Evolutionary conservation across 92 coral and sea anemone genomes (phyloP).

Genomic region (Heliopora coerulea): DNA sequence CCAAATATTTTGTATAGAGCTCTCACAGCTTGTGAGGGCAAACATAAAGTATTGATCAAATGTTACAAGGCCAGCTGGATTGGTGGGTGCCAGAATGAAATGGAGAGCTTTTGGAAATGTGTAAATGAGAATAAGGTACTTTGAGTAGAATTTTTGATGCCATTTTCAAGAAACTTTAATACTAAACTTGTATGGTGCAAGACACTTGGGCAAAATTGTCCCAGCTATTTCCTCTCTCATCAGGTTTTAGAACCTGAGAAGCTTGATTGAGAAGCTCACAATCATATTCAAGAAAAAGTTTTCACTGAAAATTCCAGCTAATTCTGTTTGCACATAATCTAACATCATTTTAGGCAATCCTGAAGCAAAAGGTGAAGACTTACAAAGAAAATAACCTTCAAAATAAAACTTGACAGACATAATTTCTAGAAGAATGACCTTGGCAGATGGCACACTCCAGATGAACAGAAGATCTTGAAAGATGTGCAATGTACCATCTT

Average conservation of each 20-base stretch:
- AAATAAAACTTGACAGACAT: background rate
- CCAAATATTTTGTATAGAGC: conserved; percentile 65
- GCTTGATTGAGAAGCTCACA: too few species aligned
- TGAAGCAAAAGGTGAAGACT: conserved; percentile 21
- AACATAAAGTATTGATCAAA: conserved; percentile 61
- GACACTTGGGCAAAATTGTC: too few species aligned
- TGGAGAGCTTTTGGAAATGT: conserved; percentile 81
- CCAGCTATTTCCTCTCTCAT: too few species aligned
- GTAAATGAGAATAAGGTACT: conserved; percentile 59
- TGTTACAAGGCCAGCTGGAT: conserved; percentile 87
- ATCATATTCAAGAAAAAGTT: too few species aligned
- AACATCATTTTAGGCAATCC: conserved; percentile 18
- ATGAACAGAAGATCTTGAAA: background rate
- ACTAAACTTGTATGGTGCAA: too few species aligned
- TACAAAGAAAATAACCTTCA: background rate
- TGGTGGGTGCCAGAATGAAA: conserved; percentile 71
- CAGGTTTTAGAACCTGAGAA: too few species aligned
- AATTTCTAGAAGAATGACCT: background rate
- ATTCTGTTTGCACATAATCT: too few species aligned
- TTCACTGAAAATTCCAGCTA: too few species aligned
- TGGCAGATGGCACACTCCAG: background rate
- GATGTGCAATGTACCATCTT: too few species aligned
- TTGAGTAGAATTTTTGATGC: too few species aligned
- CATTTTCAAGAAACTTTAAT: too few species aligned
- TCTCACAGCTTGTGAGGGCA: conserved; percentile 71